A percentile compares a stretch with the other conserved stretches of the same genome.
Conservation (phyloP, 1,140 invertebrate species). For the Maconellicoccus hirsutus region DNA sequence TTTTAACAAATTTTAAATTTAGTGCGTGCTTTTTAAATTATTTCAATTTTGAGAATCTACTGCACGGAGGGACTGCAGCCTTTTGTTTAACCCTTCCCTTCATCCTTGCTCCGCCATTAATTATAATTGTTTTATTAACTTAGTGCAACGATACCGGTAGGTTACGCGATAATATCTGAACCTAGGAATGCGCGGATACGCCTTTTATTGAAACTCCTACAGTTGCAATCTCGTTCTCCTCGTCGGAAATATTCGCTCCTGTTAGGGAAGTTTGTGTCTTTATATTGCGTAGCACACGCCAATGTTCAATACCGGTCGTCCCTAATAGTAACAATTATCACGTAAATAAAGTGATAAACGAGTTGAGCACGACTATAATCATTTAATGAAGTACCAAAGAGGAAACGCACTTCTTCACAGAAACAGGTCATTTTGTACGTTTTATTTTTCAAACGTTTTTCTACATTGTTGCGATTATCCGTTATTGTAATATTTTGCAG, state of each 20-base stretch:
- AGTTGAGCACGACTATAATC: neutral
- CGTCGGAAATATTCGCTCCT: conserved; percentile 21
- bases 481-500: no score
- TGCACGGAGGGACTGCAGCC: no score
- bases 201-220: conserved; percentile 20
- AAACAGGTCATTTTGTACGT: conserved; percentile 3
- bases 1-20: no score
- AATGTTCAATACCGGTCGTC: conserved; percentile 19
- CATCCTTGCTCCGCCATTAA: neutral
- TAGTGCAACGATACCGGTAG: neutral
- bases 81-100: no score
- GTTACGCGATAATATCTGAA: neutral
- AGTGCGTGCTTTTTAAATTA: no score
- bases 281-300: conserved; percentile 13
- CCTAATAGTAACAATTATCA: conserved; percentile 21
- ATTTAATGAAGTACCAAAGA: neutral
- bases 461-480: no score
- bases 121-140: no score
- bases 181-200: conserved; percentile 5
- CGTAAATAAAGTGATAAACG: conserved; percentile 16
- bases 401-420: neutral
- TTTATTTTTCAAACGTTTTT: neutral
- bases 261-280: conserved; percentile 15
- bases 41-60: no score
- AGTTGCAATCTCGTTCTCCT: conserved; percentile 16